These are phyloP conservation scores for Strix occidentalis DNA, from an alignment of 2,797 vertebrate genomes.

Conservation along the genomic window DNA sequence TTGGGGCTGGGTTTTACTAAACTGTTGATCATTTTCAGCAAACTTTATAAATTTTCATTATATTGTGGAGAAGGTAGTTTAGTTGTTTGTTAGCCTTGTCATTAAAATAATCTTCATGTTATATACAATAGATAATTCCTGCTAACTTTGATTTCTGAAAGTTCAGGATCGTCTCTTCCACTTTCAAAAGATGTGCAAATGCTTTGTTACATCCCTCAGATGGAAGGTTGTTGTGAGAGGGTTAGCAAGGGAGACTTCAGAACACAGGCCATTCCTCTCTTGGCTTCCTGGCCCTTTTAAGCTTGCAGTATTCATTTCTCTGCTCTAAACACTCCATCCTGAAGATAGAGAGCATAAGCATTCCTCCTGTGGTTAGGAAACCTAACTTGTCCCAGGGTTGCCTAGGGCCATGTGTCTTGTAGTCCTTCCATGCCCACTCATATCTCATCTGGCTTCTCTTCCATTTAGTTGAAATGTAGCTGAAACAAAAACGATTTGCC, in stretches of 20 bases:
- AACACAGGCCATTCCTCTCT: not conserved
- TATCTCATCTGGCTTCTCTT: not conserved
- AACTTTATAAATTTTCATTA: not conserved
- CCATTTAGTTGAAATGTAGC: not conserved
- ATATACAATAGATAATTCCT: not conserved
- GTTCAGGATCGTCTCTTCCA: not conserved
- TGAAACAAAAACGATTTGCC: rapidly evolving
- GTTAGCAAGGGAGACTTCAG: not conserved
- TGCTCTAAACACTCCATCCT: not conserved
- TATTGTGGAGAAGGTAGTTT: not conserved
- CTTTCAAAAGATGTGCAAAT: not conserved
- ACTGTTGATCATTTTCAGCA: not conserved
- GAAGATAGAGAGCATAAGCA: not conserved
- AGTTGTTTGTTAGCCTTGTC: not conserved
- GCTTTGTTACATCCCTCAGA: not conserved
- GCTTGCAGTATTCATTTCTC: not conserved
- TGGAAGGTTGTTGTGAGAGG: not conserved
- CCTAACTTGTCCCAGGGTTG: not conserved
- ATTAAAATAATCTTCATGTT: not conserved
- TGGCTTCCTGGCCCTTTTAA: not conserved
- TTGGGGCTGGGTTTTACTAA: not conserved
- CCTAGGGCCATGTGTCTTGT: not conserved
- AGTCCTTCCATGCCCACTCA: not conserved
- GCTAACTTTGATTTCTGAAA: not conserved
- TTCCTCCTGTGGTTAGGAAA: not conserved